phyloP scores from a whole-genome alignment of 2,113 vertebrate species.

The Syrmaticus mikado region DNA sequence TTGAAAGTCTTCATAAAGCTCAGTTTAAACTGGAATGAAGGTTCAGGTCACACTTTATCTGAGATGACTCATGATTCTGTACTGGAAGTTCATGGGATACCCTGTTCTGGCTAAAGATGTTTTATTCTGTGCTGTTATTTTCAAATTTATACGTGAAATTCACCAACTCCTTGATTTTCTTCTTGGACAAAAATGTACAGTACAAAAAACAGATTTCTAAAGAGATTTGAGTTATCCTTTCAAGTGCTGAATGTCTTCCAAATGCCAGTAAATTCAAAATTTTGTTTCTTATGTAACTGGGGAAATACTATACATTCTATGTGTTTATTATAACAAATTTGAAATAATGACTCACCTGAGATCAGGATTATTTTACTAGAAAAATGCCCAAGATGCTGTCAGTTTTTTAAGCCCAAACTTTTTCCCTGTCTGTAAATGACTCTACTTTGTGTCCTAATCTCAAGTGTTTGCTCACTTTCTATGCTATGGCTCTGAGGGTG shows the following conservation, averaged over 20 bases:
- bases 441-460: neutral
- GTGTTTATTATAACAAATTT: neutral
- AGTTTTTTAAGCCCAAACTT: neutral
- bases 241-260: neutral
- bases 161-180: neutral
- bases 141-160: neutral
- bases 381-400: neutral
- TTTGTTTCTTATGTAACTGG: neutral
- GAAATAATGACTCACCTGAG: neutral
- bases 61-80: neutral
- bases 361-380: neutral
- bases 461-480: accelerated
- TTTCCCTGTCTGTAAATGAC: neutral
- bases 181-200: neutral
- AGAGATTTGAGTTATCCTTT: neutral
- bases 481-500: neutral
- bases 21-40: neutral
- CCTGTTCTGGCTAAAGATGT: neutral
- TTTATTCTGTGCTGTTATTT: neutral
- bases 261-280: neutral
- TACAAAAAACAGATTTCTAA: neutral
- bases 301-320: neutral
- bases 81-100: neutral
- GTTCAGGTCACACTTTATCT: accelerated
- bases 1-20: neutral